Evolutionary conservation across 2,797 vertebrate genomes (phyloP).

Genomic region (Odontamblyopus rebecca): DNA sequence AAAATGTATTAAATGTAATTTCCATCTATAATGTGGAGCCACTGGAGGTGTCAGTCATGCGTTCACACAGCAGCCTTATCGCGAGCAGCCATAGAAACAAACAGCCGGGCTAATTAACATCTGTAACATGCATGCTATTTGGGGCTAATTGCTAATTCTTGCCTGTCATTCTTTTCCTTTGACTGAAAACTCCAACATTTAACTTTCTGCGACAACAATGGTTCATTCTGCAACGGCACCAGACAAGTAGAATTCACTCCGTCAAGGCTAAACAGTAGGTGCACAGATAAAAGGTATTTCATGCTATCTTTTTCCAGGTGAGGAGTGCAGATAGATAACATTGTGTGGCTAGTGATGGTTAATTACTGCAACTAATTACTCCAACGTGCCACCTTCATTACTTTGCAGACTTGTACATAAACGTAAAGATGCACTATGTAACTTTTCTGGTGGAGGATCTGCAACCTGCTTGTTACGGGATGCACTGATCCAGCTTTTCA

Average conservation of each 20-base stretch:
- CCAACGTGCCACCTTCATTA: background rate
- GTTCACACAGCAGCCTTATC: slow-evolving; percentile 2
- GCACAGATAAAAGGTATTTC: background rate
- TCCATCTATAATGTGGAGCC: background rate
- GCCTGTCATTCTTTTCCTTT: slow-evolving; percentile 2
- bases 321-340: background rate
- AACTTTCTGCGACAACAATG: background rate
- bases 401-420: too few relatives aligned
- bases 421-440: too few relatives aligned
- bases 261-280: background rate
- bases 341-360: background rate
- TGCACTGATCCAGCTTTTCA: too few relatives aligned
- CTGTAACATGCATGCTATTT: slow-evolving; percentile 7
- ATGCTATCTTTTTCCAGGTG: background rate
- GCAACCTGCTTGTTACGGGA: too few relatives aligned
- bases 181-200: slow-evolving; percentile 1
- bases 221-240: background rate
- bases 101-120: slow-evolving; percentile 9
- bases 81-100: slow-evolving; percentile 5
- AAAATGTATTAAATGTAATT: slow-evolving; percentile 8
- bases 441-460: too few relatives aligned
- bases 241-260: background rate
- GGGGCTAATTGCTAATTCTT: slow-evolving; percentile 15
- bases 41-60: slow-evolving; percentile 20
- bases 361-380: background rate